Evolutionary conservation across 2,113 vertebrate species (phyloP).

Genomic region (Chlorodrepanis virens): DNA sequence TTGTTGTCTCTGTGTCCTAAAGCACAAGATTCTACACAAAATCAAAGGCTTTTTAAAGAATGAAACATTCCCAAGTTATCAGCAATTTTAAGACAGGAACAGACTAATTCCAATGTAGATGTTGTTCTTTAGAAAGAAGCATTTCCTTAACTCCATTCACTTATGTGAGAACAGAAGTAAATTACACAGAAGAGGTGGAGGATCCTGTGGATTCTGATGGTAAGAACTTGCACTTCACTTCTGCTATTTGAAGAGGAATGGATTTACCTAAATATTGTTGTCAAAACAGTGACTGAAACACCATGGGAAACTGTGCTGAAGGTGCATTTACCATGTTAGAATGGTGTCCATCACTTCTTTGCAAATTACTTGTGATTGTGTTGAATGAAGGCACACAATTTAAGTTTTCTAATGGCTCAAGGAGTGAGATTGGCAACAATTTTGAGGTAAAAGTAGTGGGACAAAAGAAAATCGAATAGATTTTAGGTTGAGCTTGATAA

Average conservation of each 20-base stretch:
- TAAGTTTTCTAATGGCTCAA: not conserved
- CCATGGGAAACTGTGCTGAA: not conserved
- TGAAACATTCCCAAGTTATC: not conserved
- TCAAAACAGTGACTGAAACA: not conserved
- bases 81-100: not conserved
- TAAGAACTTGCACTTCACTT: conserved; percentile 59
- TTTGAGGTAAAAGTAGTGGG: not conserved
- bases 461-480: not conserved
- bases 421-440: not conserved
- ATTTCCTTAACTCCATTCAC: conserved; percentile 80
- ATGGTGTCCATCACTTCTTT: not conserved
- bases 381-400: not conserved
- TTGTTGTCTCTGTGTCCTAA: not conserved
- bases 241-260: not conserved
- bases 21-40: not conserved
- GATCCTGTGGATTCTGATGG: conserved; percentile 97
- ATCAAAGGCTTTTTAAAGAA: not conserved
- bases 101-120: not conserved
- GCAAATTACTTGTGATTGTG: not conserved
- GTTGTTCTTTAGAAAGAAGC: not conserved
- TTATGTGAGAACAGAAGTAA: conserved; percentile 98
- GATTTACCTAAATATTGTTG: not conserved
- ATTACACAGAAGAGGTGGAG: conserved; percentile 97
- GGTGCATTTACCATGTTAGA: not conserved
- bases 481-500: not conserved